Evolutionary conservation across 2,113 vertebrate species (phyloP).

Genomic region (Suricata suricatta): DNA sequence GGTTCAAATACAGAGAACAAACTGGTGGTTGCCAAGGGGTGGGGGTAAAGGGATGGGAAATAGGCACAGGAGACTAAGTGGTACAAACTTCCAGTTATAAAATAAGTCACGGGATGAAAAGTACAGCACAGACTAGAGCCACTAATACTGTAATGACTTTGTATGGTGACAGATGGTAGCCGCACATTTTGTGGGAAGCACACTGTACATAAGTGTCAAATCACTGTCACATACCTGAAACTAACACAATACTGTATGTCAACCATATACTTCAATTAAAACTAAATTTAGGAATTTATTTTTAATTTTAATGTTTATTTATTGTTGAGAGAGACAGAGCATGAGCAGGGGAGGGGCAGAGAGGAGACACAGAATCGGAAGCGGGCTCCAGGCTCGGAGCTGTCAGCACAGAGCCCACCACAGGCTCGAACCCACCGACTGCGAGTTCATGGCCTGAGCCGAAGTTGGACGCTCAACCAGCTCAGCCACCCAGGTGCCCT

Average conservation of each 20-base stretch:
- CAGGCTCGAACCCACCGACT: no score
- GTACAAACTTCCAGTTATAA: not conserved
- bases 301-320: no score
- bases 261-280: not conserved
- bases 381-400: no score
- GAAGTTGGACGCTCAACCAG: no score
- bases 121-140: not conserved
- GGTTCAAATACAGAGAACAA: not conserved
- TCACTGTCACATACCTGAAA: not conserved
- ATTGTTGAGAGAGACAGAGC: no score
- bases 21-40: not conserved
- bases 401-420: no score
- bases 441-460: no score
- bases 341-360: no score
- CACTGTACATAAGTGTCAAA: not conserved
- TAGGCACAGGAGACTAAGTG: not conserved
- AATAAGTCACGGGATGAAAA: not conserved
- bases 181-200: not conserved
- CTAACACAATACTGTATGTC: not conserved
- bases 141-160: not conserved
- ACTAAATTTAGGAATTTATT: not conserved
- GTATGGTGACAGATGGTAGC: not conserved
- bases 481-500: no score
- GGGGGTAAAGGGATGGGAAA: not conserved
- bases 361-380: no score